Conservation (phyloP, 1,140 invertebrate species). For the Antheraea pernyi region DNA sequence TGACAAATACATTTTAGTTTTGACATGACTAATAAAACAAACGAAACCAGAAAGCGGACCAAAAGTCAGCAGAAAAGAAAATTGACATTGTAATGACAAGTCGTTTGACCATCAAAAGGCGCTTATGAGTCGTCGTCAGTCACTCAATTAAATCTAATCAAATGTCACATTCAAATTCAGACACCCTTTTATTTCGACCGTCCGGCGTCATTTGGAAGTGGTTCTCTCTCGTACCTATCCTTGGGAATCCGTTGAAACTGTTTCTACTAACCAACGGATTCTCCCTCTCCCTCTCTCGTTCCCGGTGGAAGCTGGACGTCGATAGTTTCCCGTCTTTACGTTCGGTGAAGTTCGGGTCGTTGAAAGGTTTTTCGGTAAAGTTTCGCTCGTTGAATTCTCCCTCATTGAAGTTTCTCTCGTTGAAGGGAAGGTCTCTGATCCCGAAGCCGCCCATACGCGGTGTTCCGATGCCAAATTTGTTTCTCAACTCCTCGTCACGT, state of each 20-base stretch:
- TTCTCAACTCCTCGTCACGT: constrained; percentile 64
- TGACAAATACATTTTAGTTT: too few species aligned
- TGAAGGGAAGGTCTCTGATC: constrained; percentile 62
- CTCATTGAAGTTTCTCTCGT: constrained; percentile 49
- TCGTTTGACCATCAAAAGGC: too few species aligned
- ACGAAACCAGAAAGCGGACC: too few species aligned
- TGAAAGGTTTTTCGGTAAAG: constrained; percentile 36
- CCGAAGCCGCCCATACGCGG: constrained; percentile 69
- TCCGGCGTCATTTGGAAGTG: constrained; percentile 69
- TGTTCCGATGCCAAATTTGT: constrained; percentile 66
- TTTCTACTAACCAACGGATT: constrained; percentile 72
- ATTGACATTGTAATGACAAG: too few species aligned
- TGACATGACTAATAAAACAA: too few species aligned
- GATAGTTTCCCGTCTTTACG: constrained; percentile 71
- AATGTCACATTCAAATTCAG: constrained; percentile 82
- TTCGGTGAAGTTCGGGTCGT: constrained; percentile 67
- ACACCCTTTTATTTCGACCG: constrained; percentile 76
- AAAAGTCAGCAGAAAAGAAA: too few species aligned
- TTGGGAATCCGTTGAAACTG: constrained; percentile 71
- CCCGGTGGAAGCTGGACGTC: constrained; percentile 71
- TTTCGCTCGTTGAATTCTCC: too few species aligned
- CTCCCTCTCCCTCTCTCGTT: constrained; percentile 67
- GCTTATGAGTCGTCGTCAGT: too few species aligned
- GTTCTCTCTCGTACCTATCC: constrained; percentile 54
- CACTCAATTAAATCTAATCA: constrained; percentile 36